Evolutionary conservation across 1,140 invertebrate genomes (phyloP), one percentile per base, ranked within the genome.

Genomic region (Drosophila mayri): DNA sequence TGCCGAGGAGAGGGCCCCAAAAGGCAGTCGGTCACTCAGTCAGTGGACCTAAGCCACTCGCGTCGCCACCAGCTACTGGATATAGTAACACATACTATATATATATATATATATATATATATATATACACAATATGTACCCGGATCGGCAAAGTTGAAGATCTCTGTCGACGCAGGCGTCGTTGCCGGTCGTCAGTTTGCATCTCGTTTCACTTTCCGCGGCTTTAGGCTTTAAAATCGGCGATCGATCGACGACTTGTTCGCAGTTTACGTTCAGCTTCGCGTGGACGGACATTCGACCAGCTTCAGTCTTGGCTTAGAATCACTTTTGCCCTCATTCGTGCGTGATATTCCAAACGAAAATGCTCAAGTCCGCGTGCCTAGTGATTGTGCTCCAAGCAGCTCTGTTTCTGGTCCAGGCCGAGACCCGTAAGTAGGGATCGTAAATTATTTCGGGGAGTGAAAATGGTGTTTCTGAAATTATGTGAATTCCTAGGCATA

Each of bases 181-280:
- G 52, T 37, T 35, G 63, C 37, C 46, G 43, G 60, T 59, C 52
- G 30, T 32, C 18, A 63, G 63, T 43, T 72, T 80, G 76, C 65
- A 59, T 79, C 58, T 64, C 41, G 52, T 64, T 55, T 50, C 16
- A 60, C 30, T 50, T 79, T 35, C 50, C 50, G 35, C 35, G 41
- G 76, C 68, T 61, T 14, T 30, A 40, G 61, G 61, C 84, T 88
- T 87, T 87, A 90, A 87, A 87, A 87, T 81, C 85, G 22, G 38
- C 58, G 61, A 44, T 52, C 61, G 46, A 41, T 65, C 50, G 60
- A 59, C 49, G 43, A 52, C 54, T 70, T 66, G 65, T 59, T 61
- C 80, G 86, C 85, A 87, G 84, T 87, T 67, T 65, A 61, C 60
- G 62, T 81, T 87, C 72, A 62, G 76, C 80, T 90, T 71, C 65